Evolutionary conservation across 2,797 vertebrate species (phyloP).

Genomic region (Gobio occitaniae): DNA sequence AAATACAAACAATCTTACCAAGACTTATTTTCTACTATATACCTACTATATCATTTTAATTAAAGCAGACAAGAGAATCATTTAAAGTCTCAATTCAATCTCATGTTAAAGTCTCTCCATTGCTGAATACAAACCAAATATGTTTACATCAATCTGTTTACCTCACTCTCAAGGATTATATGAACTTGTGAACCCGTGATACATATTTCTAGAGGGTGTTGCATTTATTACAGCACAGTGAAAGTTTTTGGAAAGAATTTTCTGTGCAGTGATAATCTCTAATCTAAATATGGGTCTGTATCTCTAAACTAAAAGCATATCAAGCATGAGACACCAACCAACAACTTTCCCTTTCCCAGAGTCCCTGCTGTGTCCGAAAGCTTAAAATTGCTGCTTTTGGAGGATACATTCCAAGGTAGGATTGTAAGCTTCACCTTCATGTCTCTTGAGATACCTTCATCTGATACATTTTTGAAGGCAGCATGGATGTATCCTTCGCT

Average conservation of each 20-base stretch:
- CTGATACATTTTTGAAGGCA: too few relatives aligned
- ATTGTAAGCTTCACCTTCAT: too few relatives aligned
- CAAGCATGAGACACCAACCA: background rate
- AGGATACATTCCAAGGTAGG: too few relatives aligned
- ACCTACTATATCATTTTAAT: background rate
- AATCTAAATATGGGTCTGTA: slow-evolving; percentile 1
- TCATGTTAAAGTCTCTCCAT: background rate
- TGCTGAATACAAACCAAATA: background rate
- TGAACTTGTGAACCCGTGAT: background rate
- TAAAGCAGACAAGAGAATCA: background rate
- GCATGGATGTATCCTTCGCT: background rate
- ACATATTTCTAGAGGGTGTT: background rate
- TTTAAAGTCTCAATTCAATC: background rate
- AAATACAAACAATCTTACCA: background rate
- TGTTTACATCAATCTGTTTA: background rate
- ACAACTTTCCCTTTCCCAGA: background rate
- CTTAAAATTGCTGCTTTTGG: background rate
- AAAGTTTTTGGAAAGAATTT: background rate
- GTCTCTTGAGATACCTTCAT: background rate
- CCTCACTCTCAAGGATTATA: background rate
- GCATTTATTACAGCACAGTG: background rate
- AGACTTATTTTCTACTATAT: background rate
- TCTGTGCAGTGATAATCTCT: background rate
- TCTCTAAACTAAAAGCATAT: background rate
- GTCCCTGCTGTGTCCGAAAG: background rate